Evolutionary conservation across 2,113 vertebrate genomes (phyloP).

Genomic region (Festucalex cinctus): DNA sequence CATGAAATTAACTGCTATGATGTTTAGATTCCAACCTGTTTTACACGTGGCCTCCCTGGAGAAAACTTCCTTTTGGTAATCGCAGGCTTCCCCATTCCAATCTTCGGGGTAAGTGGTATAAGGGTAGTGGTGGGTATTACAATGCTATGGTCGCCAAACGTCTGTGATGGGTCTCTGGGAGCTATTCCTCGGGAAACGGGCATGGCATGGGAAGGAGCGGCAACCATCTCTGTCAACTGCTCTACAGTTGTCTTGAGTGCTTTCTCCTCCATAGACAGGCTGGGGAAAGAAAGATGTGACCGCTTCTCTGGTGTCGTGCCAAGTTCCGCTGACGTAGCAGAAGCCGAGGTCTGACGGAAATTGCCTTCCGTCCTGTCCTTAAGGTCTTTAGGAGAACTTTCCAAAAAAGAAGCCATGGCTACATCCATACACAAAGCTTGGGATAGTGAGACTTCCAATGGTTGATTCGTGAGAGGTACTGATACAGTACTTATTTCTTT

Average conservation of each 20-base stretch:
- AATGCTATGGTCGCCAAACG: constrained; percentile 67
- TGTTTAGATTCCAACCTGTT: constrained; percentile 83
- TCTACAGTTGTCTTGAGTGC: constrained; percentile 69
- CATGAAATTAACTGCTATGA: neutral
- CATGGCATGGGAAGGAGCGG: constrained; percentile 70
- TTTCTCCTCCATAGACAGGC: constrained; percentile 74
- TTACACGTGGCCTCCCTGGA: constrained; percentile 94
- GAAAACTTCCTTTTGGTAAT: constrained; percentile 99
- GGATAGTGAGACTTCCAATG: constrained; percentile 55
- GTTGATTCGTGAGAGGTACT: constrained; percentile 53
- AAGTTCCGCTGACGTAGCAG: constrained; percentile 51
- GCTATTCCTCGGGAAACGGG: constrained; percentile 59
- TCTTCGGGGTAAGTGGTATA: constrained; percentile 92
- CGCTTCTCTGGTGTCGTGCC: constrained; percentile 69
- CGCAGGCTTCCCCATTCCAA: constrained; percentile 98
- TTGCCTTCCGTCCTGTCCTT: constrained; percentile 37
- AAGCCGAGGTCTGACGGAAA: constrained; percentile 42
- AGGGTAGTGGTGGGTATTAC: constrained; percentile 79
- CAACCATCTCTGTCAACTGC: constrained; percentile 65
- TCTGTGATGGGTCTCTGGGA: constrained; percentile 66
- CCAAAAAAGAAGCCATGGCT: constrained; percentile 42
- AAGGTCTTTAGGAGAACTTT: constrained; percentile 55
- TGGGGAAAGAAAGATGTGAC: constrained; percentile 62
- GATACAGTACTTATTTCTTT: constrained; percentile 66
- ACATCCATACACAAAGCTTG: constrained; percentile 50